Conservation (phyloP, 2,797 vertebrate species). For the Danio albolineatus region DNA sequence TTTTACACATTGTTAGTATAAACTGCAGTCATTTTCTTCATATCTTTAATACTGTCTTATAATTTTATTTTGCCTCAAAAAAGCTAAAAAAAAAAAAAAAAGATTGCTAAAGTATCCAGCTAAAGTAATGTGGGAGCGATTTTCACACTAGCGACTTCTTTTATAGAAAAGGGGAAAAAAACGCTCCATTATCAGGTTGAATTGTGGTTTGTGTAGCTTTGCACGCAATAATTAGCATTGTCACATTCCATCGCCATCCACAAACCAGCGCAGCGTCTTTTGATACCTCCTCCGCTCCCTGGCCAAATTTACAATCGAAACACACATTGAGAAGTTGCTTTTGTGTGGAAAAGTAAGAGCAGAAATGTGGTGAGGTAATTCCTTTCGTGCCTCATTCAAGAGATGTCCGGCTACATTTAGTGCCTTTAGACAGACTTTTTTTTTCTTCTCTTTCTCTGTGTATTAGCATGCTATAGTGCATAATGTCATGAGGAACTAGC, state of each 20-base stretch:
- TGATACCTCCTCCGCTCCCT: constrained; percentile 34
- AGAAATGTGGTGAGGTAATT: constrained; percentile 54
- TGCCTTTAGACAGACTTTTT: constrained; percentile 19
- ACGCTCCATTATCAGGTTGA: constrained; percentile 50
- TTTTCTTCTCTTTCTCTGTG: constrained; percentile 31
- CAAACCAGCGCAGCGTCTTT: constrained; percentile 45
- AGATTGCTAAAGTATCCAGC: not conserved
- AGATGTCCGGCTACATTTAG: constrained; percentile 37
- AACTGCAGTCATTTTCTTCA: too few species aligned
- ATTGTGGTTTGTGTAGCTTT: constrained; percentile 46
- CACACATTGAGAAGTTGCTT: constrained; percentile 27
- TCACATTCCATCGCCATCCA: constrained; percentile 60
- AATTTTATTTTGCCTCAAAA: too few species aligned
- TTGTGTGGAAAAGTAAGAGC: constrained; percentile 47
- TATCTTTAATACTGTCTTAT: too few species aligned
- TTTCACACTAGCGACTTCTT: constrained; percentile 37
- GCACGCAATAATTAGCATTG: constrained; percentile 60
- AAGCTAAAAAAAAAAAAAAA: constrained; percentile 29
- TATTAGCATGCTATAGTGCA: constrained; percentile 21
- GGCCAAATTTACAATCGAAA: constrained; percentile 53
- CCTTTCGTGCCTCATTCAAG: constrained; percentile 48
- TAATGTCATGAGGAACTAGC: constrained; percentile 8
- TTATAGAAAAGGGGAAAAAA: constrained; percentile 12
- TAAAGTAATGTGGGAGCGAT: constrained; percentile 38
- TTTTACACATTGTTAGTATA: too few species aligned